phyloP scores from a whole-genome alignment of 2,113 vertebrate species.

The Cacatua alba region DNA sequence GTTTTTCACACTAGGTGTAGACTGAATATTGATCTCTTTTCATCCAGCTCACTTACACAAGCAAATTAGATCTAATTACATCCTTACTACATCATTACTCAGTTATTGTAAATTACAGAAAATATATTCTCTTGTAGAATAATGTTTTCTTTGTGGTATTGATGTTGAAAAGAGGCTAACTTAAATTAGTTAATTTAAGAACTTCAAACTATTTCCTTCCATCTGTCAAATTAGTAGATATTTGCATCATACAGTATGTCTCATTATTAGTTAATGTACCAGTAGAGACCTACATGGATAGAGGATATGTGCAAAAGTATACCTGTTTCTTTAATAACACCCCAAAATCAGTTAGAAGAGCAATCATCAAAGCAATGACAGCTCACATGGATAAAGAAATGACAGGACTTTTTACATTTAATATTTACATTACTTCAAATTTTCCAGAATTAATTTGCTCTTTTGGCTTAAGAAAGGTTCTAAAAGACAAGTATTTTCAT shows the following conservation, averaged over 20 bases:
- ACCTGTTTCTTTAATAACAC: not conserved
- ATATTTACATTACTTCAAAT: not conserved
- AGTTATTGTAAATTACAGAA: constrained; percentile 66
- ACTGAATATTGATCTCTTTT: constrained; percentile 77
- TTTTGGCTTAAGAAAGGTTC: not conserved
- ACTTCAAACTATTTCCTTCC: constrained; percentile 18
- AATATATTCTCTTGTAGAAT: constrained; percentile 22
- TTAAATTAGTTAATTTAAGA: constrained; percentile 24
- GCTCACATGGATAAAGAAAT: not conserved
- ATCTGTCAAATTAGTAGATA: constrained; percentile 25
- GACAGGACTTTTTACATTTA: not conserved
- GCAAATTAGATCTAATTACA: constrained; percentile 80
- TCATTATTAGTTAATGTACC: not conserved
- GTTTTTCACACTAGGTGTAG: constrained; percentile 74
- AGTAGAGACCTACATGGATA: not conserved
- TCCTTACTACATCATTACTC: constrained; percentile 72
- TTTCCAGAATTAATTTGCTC: not conserved
- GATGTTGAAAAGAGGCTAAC: constrained; percentile 8
- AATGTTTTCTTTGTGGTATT: constrained; percentile 56
- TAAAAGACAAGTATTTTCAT: not conserved
- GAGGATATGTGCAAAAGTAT: not conserved
- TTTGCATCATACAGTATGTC: not conserved
- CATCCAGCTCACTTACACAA: constrained; percentile 76
- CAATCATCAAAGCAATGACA: not conserved
- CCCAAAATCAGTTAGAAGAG: not conserved